Conservation (phyloP, 1,140 invertebrate genomes). For the Bombus breviceps region DNA sequence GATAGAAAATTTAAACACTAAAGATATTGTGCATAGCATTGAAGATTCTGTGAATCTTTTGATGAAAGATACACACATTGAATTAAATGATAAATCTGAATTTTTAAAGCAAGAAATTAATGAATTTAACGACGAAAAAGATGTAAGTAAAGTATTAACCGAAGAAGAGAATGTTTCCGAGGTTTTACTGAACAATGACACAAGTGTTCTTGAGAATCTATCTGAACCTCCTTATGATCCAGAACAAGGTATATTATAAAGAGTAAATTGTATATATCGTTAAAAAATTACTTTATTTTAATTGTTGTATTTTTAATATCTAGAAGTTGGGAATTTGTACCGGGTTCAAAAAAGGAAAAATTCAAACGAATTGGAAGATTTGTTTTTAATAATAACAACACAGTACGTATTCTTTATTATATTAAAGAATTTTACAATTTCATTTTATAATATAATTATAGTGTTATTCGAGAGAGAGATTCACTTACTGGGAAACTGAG, state of each 20-base stretch:
- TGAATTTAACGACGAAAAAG: not conserved
- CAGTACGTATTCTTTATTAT: constrained; percentile 67
- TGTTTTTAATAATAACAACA: constrained; percentile 78
- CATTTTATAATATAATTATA: constrained; percentile 50
- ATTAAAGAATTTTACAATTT: constrained; percentile 13
- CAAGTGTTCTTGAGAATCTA: not conserved
- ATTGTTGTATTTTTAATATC: not conserved
- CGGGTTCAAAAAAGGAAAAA: constrained; percentile 74
- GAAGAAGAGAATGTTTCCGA: constrained; percentile 41
- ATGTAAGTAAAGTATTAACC: not conserved
- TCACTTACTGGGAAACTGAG: constrained; percentile 81
- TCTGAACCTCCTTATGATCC: constrained; percentile 68
- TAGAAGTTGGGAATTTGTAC: constrained; percentile 77
- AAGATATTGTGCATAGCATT: not conserved
- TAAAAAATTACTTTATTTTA: constrained; percentile 16
- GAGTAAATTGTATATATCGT: not conserved
- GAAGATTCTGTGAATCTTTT: not conserved
- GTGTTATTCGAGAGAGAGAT: constrained; percentile 82
- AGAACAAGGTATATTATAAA: constrained; percentile 69
- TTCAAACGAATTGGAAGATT: constrained; percentile 73
- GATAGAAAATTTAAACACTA: constrained; percentile 7
- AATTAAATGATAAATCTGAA: not conserved
- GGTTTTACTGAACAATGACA: constrained; percentile 16
- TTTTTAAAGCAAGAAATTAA: not conserved
- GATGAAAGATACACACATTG: constrained; percentile 15